Evolutionary conservation across 2,888 invertebrate genomes (phyloP).

Genomic region (Cyclophora albipunctata): DNA sequence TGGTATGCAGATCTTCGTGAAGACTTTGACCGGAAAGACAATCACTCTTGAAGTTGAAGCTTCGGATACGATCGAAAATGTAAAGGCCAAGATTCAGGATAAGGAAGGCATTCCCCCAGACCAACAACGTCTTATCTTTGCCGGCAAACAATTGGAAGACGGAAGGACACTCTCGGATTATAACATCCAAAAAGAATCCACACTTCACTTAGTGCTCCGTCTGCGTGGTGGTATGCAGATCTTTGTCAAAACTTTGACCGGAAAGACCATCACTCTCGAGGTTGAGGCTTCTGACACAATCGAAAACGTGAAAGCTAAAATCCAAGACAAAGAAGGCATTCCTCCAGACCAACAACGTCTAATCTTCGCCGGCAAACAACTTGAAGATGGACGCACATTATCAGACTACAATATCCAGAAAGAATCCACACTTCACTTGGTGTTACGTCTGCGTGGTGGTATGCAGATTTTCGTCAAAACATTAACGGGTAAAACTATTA

Average conservation of each 20-base stretch:
- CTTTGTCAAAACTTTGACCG: slow-evolving; percentile 19
- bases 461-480: slow-evolving; percentile 23
- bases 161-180: slow-evolving; percentile 19
- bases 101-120: slow-evolving; percentile 21
- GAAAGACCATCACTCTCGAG: slow-evolving; percentile 19
- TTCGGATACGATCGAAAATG: slow-evolving; percentile 18
- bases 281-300: slow-evolving; percentile 19
- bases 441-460: slow-evolving; percentile 19
- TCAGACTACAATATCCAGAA: slow-evolving; percentile 22
- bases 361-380: slow-evolving; percentile 20
- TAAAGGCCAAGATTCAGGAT: slow-evolving; percentile 20
- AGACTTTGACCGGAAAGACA: slow-evolving; percentile 17
- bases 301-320: slow-evolving; percentile 20
- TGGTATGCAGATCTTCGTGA: slow-evolving; percentile 23
- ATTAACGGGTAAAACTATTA: slow-evolving; percentile 17
- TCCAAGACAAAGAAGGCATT: slow-evolving; percentile 21
- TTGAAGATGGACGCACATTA: slow-evolving; percentile 18
- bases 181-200: slow-evolving; percentile 20
- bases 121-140: slow-evolving; percentile 19
- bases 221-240: slow-evolving; percentile 23
- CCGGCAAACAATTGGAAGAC: slow-evolving; percentile 19
- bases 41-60: slow-evolving; percentile 19
- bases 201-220: slow-evolving; percentile 18
- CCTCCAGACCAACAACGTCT: slow-evolving; percentile 20
- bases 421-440: slow-evolving; percentile 18